Evolutionary conservation across 2,797 vertebrate genomes (phyloP), one percentile per base, ranked within the genome.

Genomic region (Pipistrellus nathusii): DNA sequence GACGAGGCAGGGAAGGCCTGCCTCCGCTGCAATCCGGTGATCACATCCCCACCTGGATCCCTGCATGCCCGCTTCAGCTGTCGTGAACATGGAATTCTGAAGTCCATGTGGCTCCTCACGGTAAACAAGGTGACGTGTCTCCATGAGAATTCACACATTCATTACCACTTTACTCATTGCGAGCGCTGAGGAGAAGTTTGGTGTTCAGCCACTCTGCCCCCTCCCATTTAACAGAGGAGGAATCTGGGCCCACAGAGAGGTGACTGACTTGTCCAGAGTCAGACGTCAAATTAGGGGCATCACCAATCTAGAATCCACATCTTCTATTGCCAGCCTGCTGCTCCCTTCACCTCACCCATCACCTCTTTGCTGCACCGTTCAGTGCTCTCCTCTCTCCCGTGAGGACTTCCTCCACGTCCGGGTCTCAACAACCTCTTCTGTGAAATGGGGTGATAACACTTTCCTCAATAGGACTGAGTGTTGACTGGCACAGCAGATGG

Each of bases 91-190:
- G n/a, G 88, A 89, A 38, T 92, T 85, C 68, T 73, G 82, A 95
- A 1, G 72, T 96, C 92, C 86, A 80, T 66, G 91, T 97, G 97
- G 94, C 90, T 95, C 77, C 84, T 97, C 62, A 71, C 87, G 14
- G 89, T 92, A 68, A 94, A 86, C 88, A 75, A 85, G 90, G 5
- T 71, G 12, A 95, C 1, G 0, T 57, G 14, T 95, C 32, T 72
- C 59, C n/a, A 2, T 15, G 46, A 85, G 57, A 88, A 85, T 38
- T 85, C 59, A 25, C 25, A 15, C 32, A 35, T 87, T 87, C 59
- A 23, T 59, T 27, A 51, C 57, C 13, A 30, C 59, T 83, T 44
- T 15, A 71, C 78, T 48, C 75, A 66, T 35, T 35, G 38, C 8
- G 13, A 59, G 25, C 12, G 7, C 10, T 62, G 64, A 51, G 59